These are phyloP conservation scores for Stictonetta naevosa DNA, from an alignment of 2,113 vertebrate genomes.

Conservation along the genomic window DNA sequence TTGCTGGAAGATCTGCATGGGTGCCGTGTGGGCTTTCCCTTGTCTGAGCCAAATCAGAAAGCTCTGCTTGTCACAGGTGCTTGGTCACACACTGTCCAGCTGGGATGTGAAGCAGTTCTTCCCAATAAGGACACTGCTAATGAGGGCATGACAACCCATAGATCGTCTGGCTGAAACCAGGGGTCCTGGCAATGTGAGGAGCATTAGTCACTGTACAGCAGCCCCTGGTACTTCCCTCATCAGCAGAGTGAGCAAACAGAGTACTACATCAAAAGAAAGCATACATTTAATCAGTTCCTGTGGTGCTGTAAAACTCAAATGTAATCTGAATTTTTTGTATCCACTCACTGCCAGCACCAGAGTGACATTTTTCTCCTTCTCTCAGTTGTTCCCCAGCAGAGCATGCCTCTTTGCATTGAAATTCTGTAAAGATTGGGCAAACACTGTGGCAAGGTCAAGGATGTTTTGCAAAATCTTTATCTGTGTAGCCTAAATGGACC, in stretches of 20 bases:
- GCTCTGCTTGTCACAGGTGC: neutral
- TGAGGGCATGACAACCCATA: neutral
- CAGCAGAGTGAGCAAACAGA: neutral
- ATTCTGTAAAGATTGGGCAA: neutral
- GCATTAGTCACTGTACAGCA: rapidly evolving
- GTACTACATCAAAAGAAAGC: neutral
- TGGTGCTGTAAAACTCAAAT: neutral
- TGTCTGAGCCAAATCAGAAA: neutral
- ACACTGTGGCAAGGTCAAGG: neutral
- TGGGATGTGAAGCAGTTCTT: neutral
- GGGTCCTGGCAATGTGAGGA: rapidly evolving
- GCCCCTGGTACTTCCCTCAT: neutral
- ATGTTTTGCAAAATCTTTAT: neutral
- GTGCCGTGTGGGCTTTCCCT: rapidly evolving
- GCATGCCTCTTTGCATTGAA: neutral
- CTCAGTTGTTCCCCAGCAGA: neutral
- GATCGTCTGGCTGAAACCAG: neutral
- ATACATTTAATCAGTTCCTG: neutral
- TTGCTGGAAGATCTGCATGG: rapidly evolving
- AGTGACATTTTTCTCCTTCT: neutral
- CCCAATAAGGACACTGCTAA: neutral
- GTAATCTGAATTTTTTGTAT: neutral
- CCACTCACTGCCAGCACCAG: neutral
- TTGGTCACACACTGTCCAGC: neutral
- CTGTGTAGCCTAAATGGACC: neutral